phyloP scores from a whole-genome alignment of 2,888 invertebrate genomes.

The Lepidocyrtinus sp. region DNA sequence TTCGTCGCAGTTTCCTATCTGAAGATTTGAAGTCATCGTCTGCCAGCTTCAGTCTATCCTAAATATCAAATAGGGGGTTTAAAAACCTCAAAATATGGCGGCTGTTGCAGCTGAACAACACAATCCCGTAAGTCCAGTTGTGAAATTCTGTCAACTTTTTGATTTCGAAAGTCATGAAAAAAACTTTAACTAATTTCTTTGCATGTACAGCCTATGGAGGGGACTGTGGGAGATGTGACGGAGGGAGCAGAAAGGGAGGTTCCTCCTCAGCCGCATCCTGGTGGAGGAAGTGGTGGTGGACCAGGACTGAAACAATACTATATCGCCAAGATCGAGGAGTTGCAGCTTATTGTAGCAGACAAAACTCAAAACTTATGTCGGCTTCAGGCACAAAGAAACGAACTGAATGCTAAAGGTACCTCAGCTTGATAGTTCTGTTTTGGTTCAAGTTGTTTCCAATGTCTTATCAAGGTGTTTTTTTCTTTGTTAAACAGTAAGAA shows the following conservation, averaged over 20 bases:
- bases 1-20: not conserved
- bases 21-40: not conserved
- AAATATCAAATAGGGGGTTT: not conserved
- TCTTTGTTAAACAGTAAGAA: constrained; percentile 80
- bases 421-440: too few species aligned
- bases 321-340: constrained; percentile 97
- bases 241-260: constrained; percentile 56
- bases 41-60: not conserved
- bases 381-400: constrained; percentile 98
- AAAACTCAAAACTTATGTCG: constrained; percentile 97
- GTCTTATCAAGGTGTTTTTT: not conserved
- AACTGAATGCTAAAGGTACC: constrained; percentile 96
- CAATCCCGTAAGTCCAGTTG: constrained; percentile 54
- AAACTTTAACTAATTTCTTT: constrained; percentile 1
- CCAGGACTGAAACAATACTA: constrained; percentile 97
- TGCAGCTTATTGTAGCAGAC: constrained; percentile 96
- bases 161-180: too few species aligned
- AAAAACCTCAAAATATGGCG: constrained; percentile 54
- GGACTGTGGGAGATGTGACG: constrained; percentile 54
- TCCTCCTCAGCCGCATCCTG: constrained; percentile 41
- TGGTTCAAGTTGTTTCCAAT: not conserved
- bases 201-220: constrained; percentile 50
- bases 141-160: not conserved
- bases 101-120: constrained; percentile 62
- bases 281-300: constrained; percentile 73